phyloP scores from a whole-genome alignment of 2,113 vertebrate genomes.

The Proterorhinus semilunaris region DNA sequence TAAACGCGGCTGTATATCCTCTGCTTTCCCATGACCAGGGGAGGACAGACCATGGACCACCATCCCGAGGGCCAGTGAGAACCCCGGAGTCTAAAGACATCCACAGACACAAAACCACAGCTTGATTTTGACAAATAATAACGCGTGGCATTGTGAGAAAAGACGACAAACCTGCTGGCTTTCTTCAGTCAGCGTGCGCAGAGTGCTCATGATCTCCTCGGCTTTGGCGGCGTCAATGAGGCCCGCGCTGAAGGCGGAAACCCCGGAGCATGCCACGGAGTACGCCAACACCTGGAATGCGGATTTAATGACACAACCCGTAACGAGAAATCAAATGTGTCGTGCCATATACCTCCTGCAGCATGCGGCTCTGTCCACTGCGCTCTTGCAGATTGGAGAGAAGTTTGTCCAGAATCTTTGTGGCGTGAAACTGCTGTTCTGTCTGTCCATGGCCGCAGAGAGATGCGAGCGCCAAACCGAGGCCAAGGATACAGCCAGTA shows the following conservation, averaged over 20 bases:
- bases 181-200: conserved; percentile 83
- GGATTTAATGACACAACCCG: neutral
- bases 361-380: conserved; percentile 78
- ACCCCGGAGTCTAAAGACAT: conserved; percentile 83
- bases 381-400: conserved; percentile 78
- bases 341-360: conserved; percentile 84
- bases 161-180: conserved; percentile 82
- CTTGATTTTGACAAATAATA: neutral
- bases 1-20: conserved; percentile 84
- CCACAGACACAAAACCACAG: neutral
- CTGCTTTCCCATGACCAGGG: conserved; percentile 90
- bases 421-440: conserved; percentile 72
- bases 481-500: conserved; percentile 82
- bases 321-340: neutral
- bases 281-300: conserved; percentile 85
- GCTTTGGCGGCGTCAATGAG: conserved; percentile 83
- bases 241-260: conserved; percentile 85
- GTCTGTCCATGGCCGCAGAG: conserved; percentile 81
- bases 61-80: conserved; percentile 89
- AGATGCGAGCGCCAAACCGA: conserved; percentile 84
- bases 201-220: conserved; percentile 83
- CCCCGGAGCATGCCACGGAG: conserved; percentile 82
- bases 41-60: conserved; percentile 85
- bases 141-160: neutral
- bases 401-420: conserved; percentile 74